These are phyloP conservation scores for Hirundo rustica DNA, from an alignment of 2,797 vertebrate species.

Conservation along the genomic window DNA sequence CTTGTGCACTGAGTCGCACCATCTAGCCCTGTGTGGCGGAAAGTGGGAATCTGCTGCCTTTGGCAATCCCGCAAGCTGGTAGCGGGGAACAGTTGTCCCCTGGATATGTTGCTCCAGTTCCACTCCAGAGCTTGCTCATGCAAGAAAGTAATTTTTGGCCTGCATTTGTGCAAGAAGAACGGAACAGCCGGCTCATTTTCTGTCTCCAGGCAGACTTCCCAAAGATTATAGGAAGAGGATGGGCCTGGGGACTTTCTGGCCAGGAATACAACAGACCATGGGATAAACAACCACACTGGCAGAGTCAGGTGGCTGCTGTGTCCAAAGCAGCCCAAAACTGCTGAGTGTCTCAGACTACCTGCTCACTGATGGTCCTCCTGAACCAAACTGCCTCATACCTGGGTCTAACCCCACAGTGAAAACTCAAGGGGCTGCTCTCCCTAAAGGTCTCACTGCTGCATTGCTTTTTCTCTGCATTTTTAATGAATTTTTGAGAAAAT, in stretches of 20 bases:
- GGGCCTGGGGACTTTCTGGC: not conserved
- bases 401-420: not conserved
- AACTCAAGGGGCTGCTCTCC: not conserved
- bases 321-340: not conserved
- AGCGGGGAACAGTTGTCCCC: not conserved
- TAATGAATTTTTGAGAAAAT: not conserved
- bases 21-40: not conserved
- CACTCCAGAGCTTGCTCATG: not conserved
- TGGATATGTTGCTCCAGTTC: not conserved
- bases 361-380: not conserved
- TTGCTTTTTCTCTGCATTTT: not conserved
- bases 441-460: rapidly evolving
- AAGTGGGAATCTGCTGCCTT: not conserved
- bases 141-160: not conserved
- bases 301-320: not conserved
- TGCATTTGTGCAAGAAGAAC: not conserved
- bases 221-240: not conserved
- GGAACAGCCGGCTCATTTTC: not conserved
- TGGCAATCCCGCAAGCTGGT: not conserved
- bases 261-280: not conserved
- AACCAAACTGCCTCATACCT: not conserved
- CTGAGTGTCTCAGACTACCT: not conserved
- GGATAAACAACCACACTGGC: rapidly evolving
- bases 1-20: not conserved
- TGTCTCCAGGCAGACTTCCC: not conserved